These are phyloP conservation scores for Coracopsis vasa DNA, from an alignment of 2,113 vertebrate species.

Conservation along the genomic window DNA sequence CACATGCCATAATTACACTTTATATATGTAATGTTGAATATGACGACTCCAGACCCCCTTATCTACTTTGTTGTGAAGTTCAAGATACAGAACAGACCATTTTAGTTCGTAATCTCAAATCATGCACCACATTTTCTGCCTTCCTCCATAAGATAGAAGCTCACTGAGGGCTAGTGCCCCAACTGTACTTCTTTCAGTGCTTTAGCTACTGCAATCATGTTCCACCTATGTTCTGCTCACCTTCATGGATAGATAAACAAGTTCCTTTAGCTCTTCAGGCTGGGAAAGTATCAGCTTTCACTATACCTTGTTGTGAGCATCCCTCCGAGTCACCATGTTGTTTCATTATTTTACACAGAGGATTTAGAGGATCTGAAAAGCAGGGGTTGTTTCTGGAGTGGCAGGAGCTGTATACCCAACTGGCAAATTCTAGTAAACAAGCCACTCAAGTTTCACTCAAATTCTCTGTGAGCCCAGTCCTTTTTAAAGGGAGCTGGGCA, in stretches of 20 bases:
- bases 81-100: not conserved
- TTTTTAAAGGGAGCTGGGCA: not conserved
- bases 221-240: not conserved
- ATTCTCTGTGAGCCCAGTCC: not conserved
- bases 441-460: not conserved
- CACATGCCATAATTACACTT: not conserved
- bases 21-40: fast-evolving
- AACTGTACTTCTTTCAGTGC: not conserved
- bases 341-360: slow-evolving; percentile 10
- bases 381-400: not conserved
- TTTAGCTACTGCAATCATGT: not conserved
- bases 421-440: slow-evolving; percentile 39
- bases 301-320: not conserved
- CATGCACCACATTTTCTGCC: not conserved
- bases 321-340: not conserved
- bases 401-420: not conserved
- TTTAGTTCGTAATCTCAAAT: not conserved
- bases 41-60: fast-evolving
- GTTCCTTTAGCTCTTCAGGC: not conserved
- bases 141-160: fast-evolving
- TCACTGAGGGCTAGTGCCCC: not conserved
- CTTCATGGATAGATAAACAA: not conserved
- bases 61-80: not conserved
- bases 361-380: slow-evolving; percentile 16
- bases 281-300: not conserved